Conservation (phyloP, 2,113 vertebrate genomes). For the Taurulus bubalis region DNA sequence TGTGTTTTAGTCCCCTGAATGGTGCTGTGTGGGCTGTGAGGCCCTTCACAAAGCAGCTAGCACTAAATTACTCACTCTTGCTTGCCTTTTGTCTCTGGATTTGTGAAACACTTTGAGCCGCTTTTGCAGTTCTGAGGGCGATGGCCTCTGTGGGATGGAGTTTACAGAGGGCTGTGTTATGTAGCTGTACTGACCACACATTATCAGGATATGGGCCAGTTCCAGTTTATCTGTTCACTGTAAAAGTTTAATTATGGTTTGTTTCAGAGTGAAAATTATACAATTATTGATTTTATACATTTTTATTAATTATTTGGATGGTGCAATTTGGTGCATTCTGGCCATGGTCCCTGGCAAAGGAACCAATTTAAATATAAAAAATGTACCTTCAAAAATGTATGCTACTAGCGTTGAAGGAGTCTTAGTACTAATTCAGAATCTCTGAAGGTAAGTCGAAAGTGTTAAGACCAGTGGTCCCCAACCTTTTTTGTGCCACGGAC, state of each 20-base stretch:
- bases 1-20: conserved; percentile 71
- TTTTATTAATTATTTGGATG: background rate
- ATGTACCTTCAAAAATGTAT: background rate
- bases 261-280: background rate
- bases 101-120: conserved; percentile 75
- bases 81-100: conserved; percentile 80
- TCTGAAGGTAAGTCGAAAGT: background rate
- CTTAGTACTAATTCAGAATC: background rate
- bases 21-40: conserved; percentile 73
- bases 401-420: background rate
- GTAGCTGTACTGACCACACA: conserved; percentile 50
- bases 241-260: conserved; percentile 11
- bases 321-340: background rate
- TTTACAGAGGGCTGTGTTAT: conserved; percentile 58
- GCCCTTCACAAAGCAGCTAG: conserved; percentile 74
- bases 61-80: conserved; percentile 76
- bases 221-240: conserved; percentile 30
- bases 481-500: too few species aligned
- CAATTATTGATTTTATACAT: background rate
- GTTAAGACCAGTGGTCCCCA: too few species aligned
- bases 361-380: background rate
- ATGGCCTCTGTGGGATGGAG: conserved; percentile 68
- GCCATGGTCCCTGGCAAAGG: background rate
- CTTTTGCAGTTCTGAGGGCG: conserved; percentile 70
- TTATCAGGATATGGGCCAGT: conserved; percentile 17